Evolutionary conservation across 2,888 invertebrate genomes (phyloP).

Genomic region (Leucophenga maculata): DNA sequence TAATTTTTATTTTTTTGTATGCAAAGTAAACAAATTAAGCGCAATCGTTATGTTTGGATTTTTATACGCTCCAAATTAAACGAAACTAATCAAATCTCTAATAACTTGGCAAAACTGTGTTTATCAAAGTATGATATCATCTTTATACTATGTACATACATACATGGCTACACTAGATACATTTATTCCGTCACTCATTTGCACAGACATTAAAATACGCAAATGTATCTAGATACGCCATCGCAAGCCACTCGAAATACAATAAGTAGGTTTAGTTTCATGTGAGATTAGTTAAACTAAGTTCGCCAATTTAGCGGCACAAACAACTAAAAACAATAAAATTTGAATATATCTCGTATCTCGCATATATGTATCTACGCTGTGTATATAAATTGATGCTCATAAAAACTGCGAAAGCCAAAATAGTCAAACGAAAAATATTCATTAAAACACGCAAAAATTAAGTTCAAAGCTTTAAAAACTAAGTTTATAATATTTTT

Average conservation of each 20-base stretch:
- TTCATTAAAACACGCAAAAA: conserved; percentile 46
- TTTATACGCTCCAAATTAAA: conserved; percentile 11
- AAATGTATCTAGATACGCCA: conserved; percentile 10
- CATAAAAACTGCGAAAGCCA: conserved; percentile 27
- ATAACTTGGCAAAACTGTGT: conserved; percentile 5
- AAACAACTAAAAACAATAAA: conserved; percentile 47
- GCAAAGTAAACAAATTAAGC: too few species aligned
- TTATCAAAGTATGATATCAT: conserved; percentile 45
- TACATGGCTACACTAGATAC: not conserved
- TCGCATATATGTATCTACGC: not conserved
- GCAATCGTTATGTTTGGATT: too few species aligned
- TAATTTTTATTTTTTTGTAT: not conserved
- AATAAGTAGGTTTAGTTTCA: conserved; percentile 32
- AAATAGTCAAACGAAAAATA: conserved; percentile 46
- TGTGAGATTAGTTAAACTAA: conserved; percentile 33
- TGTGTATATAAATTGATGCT: not conserved
- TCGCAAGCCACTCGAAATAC: conserved; percentile 8
- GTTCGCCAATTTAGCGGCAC: conserved; percentile 58
- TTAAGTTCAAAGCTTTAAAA: conserved; percentile 42
- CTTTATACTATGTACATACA: too few species aligned
- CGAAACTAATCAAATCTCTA: conserved; percentile 24
- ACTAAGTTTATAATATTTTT: conserved; percentile 11
- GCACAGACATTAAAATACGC: not conserved
- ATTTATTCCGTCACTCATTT: not conserved
- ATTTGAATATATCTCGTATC: conserved; percentile 51